Evolutionary conservation across 1,140 invertebrate species (phyloP), one percentile per base, ranked within the genome.

Genomic region (Drosophila arizonae): DNA sequence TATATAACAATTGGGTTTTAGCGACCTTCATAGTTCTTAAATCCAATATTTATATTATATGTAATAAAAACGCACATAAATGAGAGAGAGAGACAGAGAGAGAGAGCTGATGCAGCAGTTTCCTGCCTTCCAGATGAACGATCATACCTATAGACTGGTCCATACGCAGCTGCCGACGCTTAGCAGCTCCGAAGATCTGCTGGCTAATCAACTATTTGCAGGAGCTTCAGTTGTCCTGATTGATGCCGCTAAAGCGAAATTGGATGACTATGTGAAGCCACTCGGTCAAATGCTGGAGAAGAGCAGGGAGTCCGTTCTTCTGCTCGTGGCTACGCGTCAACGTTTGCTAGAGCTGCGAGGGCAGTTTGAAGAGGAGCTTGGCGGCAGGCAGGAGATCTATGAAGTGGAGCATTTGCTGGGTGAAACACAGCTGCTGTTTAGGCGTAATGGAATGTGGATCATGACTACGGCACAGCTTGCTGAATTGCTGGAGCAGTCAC

Each of bases 41-140:
- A 39, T 8, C 10, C 43, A 17, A 58, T 46, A 15, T 26, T 61
- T 55, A 68, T 17, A 61, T 61, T 41, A 24, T 24, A 24, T 24
- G 36, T 15, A 72, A 72, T 68, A 72, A 72, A 72, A 66, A 70
- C 64, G 55, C 11, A 26, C 17, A 50, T 41, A 50, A 24, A 9
- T 11, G 36, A 11, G 10, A 39, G 17, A 26, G 17, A 17, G 17
- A 17, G 1, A 17, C 17, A 17, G 36, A 11, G 3, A 39, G 0
- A 15, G 33, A 9, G 3, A 45, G 11, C 28, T 45, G 21, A 24
- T 24, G 21, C 21, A 24, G 21, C 21, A 24, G 21, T 24, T 24
- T 26, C 1, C 41, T 51, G 30, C 46, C 9, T 51, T 68, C 8
- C 48, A 61, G 66, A 61, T 68, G 66, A 15, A 54, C 26, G 43